Percentiles rank a stretch among this genome's conserved stretches.
phyloP scores from a whole-genome alignment of 2,113 vertebrate genomes.

The Amia ocellicauda region DNA sequence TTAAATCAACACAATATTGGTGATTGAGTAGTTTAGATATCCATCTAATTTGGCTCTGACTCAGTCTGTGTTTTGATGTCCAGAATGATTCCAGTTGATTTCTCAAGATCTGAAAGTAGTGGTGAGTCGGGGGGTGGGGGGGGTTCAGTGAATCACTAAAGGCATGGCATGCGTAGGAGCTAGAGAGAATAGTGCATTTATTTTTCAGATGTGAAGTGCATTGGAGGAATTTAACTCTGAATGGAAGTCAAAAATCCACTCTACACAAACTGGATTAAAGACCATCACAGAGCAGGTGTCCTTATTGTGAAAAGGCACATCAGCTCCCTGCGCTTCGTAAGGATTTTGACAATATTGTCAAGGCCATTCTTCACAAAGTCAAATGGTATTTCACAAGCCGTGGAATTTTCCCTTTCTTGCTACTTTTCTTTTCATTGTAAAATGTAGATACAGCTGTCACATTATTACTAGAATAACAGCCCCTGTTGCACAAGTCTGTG shows the following conservation, averaged over 20 bases:
- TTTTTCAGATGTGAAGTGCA: conserved; percentile 47
- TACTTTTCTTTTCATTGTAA: not conserved
- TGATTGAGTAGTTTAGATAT: too few relatives aligned
- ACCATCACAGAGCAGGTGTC: conserved; percentile 40
- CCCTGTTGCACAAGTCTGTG: not conserved
- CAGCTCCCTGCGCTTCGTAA: conserved; percentile 32
- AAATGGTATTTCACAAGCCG: not conserved
- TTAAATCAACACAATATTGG: too few relatives aligned
- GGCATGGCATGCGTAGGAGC: conserved; percentile 30
- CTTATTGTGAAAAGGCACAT: conserved; percentile 35
- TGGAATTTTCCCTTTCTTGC: conserved; percentile 12
- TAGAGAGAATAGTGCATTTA: not conserved
- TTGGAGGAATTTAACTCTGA: conserved; percentile 55
- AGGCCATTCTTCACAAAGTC: conserved; percentile 23
- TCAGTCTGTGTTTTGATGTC: too few relatives aligned
- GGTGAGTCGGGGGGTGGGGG: conserved; percentile 16
- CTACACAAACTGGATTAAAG: conserved; percentile 45
- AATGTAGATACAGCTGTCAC: conserved; percentile 12
- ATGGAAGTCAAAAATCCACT: conserved; percentile 8
- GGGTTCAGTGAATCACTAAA: not conserved
- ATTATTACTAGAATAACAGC: not conserved
- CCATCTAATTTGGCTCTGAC: too few relatives aligned
- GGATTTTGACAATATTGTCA: conserved; percentile 41
- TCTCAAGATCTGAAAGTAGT: not conserved
- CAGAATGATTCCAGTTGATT: not conserved